Evolutionary conservation across 2,888 invertebrate genomes (phyloP).

Genomic region (Barypeithes pellucidus): DNA sequence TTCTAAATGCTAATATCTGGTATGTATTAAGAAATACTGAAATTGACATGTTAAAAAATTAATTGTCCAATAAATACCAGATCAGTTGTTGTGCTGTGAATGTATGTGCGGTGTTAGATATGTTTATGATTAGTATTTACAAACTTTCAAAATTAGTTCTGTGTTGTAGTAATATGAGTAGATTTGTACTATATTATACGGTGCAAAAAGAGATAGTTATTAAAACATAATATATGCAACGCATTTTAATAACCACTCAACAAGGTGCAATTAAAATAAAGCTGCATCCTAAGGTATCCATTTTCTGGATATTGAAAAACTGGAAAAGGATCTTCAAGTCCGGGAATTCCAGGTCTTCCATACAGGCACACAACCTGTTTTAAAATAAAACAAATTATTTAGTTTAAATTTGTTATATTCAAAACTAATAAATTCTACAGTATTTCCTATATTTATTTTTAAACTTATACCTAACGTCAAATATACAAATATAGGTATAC

Average conservation of each 20-base stretch:
- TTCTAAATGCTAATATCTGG: slow-evolving; percentile 37
- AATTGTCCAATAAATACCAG: slow-evolving; percentile 45
- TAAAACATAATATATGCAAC: slow-evolving; percentile 19
- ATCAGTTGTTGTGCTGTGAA: slow-evolving; percentile 35
- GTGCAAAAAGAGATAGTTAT: slow-evolving; percentile 44
- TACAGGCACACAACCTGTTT: slow-evolving; percentile 63
- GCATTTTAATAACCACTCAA: slow-evolving; percentile 41
- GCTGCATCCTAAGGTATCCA: slow-evolving; percentile 59
- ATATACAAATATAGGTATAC: slow-evolving; percentile 12
- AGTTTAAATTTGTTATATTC: slow-evolving; percentile 46
- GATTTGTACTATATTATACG: slow-evolving; percentile 49
- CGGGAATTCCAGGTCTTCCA: slow-evolving; percentile 60
- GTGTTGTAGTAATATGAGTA: slow-evolving; percentile 11
- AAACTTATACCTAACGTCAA: slow-evolving; percentile 7
- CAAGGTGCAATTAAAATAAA: slow-evolving; percentile 31
- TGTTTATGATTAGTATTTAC: slow-evolving; percentile 40
- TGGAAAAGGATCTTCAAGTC: slow-evolving; percentile 54
- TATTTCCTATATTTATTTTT: slow-evolving; percentile 8
- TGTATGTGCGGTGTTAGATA: slow-evolving; percentile 31
- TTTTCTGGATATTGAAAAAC: slow-evolving; percentile 53
- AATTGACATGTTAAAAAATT: not conserved
- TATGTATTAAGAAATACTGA: slow-evolving; percentile 30
- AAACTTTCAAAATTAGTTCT: slow-evolving; percentile 30
- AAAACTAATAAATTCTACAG: slow-evolving; percentile 24
- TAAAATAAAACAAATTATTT: slow-evolving; percentile 61